Conservation (phyloP, 37 sponge, comb jelly and placozoan genomes). For the Ephydatia muelleri region DNA sequence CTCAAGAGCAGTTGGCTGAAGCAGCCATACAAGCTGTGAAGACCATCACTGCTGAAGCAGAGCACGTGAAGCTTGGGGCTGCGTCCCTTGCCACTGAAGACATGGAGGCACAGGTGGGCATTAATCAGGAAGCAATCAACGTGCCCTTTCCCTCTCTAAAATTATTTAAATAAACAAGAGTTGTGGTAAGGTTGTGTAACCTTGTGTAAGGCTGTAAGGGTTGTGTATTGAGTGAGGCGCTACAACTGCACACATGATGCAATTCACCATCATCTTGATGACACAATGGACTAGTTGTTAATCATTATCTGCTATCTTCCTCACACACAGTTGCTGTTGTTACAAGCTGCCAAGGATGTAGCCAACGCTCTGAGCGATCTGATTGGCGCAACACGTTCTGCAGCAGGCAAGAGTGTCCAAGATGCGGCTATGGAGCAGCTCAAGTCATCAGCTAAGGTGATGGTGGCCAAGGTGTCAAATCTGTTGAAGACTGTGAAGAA, state of each 20-base stretch:
- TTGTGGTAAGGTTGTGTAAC: too few species aligned
- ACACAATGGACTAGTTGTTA: too few species aligned
- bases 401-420: constrained; percentile 85
- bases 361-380: constrained; percentile 82
- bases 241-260: neutral
- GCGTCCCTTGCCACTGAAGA: constrained; percentile 80
- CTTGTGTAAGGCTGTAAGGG: too few species aligned
- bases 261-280: too few species aligned
- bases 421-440: constrained; percentile 89
- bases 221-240: too few species aligned
- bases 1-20: constrained; percentile 88
- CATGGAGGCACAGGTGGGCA: constrained; percentile 84
- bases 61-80: constrained; percentile 88
- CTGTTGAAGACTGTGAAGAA: constrained; percentile 96
- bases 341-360: constrained; percentile 94
- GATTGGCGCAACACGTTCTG: constrained; percentile 81
- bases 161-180: too few species aligned
- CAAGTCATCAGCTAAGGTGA: constrained; percentile 86
- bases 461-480: constrained; percentile 84
- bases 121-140: neutral
- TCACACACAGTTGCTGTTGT: constrained; percentile 58
- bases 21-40: constrained; percentile 65
- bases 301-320: neutral
- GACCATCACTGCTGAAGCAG: constrained; percentile 65
- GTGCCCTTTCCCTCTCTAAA: neutral